Evolutionary conservation across 2,797 vertebrate species (phyloP).

Genomic region (Pogonophryne albipinna): DNA sequence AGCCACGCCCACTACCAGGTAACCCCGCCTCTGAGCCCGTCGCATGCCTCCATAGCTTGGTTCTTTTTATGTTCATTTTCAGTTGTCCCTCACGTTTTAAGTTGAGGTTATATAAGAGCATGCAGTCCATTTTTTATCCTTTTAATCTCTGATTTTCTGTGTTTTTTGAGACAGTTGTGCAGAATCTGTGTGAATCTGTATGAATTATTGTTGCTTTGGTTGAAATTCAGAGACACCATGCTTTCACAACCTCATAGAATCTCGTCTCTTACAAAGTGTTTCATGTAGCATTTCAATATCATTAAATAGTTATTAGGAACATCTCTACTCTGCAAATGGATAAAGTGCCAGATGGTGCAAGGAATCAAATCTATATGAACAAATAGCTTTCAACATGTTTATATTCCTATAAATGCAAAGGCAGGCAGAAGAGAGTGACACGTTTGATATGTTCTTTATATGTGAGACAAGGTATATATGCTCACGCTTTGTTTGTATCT

Average conservation of each 20-base stretch:
- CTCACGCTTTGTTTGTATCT: not conserved
- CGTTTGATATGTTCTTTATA: not conserved
- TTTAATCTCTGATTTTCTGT: not conserved
- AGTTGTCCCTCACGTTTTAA: not conserved
- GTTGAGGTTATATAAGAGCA: constrained; percentile 20
- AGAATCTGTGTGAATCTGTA: not conserved
- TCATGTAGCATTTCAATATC: constrained; percentile 13
- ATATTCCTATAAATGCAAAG: constrained; percentile 32
- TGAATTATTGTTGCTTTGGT: not conserved
- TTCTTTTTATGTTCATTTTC: constrained; percentile 5
- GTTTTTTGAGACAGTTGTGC: constrained; percentile 10
- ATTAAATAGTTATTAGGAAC: constrained; percentile 10
- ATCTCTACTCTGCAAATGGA: constrained; percentile 4
- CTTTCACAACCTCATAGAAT: not conserved
- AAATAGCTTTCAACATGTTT: constrained; percentile 32
- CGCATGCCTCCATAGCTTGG: constrained; percentile 46
- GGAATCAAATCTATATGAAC: constrained; percentile 16
- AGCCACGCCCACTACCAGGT: constrained; percentile 85
- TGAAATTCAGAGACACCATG: constrained; percentile 6
- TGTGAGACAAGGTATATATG: not conserved
- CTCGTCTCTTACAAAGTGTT: not conserved
- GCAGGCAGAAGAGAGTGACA: not conserved
- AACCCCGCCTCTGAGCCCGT: constrained; percentile 55
- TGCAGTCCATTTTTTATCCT: not conserved
- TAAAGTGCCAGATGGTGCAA: constrained; percentile 50